phyloP scores from a whole-genome alignment of 2,113 vertebrate species.

The Eurypyga helias region DNA sequence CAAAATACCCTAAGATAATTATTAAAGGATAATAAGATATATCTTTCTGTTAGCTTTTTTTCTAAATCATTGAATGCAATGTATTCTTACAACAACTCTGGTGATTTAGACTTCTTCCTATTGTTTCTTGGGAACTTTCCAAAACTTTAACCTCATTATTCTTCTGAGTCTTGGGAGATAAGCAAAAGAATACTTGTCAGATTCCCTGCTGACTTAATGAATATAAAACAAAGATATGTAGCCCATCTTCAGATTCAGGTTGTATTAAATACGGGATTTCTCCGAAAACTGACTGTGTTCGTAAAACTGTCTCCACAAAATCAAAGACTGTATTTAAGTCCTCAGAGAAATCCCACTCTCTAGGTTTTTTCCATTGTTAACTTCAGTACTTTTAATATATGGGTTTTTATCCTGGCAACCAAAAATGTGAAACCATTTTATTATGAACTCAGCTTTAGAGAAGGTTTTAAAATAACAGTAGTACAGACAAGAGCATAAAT shows the following conservation, averaged over 20 bases:
- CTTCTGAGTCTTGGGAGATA: not conserved
- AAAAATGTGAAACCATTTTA: not conserved
- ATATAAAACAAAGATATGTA: not conserved
- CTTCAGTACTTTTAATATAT: not conserved
- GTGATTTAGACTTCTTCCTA: slow-evolving; percentile 18
- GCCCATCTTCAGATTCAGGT: not conserved
- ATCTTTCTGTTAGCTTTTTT: slow-evolving; percentile 27
- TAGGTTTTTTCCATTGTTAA: not conserved
- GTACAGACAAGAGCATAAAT: not conserved
- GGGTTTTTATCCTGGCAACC: not conserved
- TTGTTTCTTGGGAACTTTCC: slow-evolving; percentile 28
- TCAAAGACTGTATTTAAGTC: not conserved
- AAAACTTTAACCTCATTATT: slow-evolving; percentile 53
- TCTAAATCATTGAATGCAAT: not conserved
- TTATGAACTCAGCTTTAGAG: not conserved
- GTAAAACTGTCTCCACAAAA: not conserved
- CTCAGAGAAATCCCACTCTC: not conserved
- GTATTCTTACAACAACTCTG: not conserved
- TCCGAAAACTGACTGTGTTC: not conserved
- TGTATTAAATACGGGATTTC: not conserved
- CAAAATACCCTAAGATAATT: slow-evolving; percentile 17
- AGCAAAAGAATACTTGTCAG: slow-evolving; percentile 34
- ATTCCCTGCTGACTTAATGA: slow-evolving; percentile 4
- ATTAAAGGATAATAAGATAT: slow-evolving; percentile 6
- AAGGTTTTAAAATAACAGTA: not conserved